These are phyloP conservation scores for Stegodyphus mimosarum DNA, from an alignment of 1,140 invertebrate species.

Conservation along the genomic window DNA sequence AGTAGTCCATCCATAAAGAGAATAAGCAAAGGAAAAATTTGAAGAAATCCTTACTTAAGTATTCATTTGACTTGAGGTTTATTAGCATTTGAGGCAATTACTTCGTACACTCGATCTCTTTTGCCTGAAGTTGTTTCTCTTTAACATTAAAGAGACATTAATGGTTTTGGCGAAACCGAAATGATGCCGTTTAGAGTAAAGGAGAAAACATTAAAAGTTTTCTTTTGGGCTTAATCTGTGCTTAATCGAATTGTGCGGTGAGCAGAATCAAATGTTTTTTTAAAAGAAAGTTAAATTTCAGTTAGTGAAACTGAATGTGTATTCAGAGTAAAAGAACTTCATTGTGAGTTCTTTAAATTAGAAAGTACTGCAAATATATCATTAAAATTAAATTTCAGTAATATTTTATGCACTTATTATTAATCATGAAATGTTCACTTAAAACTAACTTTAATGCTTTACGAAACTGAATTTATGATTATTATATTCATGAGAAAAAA, in stretches of 20 bases:
- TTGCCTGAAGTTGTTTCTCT: conserved; percentile 47
- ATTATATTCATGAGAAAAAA: too few species aligned
- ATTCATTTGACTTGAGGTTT: conserved; percentile 57
- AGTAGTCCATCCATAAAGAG: conserved; percentile 43
- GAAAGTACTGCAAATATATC: too few species aligned
- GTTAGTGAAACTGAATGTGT: too few species aligned
- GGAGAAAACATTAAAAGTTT: conserved; percentile 31
- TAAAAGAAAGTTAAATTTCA: too few species aligned
- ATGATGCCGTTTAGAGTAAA: conserved; percentile 36
- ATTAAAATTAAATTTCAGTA: too few species aligned
- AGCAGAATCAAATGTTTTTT: too few species aligned
- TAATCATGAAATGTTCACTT: too few species aligned
- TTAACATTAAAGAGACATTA: conserved; percentile 57
- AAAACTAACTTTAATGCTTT: too few species aligned
- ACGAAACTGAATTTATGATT: too few species aligned
- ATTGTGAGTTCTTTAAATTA: too few species aligned
- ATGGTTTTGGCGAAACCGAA: conserved; percentile 42
- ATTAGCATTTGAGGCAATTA: conserved; percentile 53
- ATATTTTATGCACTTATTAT: too few species aligned
- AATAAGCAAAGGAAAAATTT: conserved; percentile 30
- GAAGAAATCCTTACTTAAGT: conserved; percentile 43
- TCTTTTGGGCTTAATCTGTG: conserved; percentile 37
- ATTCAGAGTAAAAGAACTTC: too few species aligned
- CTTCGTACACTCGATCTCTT: conserved; percentile 24
- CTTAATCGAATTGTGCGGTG: conserved; percentile 44